Conservation (phyloP, 2,113 vertebrate species). For the Cyanistes caeruleus region DNA sequence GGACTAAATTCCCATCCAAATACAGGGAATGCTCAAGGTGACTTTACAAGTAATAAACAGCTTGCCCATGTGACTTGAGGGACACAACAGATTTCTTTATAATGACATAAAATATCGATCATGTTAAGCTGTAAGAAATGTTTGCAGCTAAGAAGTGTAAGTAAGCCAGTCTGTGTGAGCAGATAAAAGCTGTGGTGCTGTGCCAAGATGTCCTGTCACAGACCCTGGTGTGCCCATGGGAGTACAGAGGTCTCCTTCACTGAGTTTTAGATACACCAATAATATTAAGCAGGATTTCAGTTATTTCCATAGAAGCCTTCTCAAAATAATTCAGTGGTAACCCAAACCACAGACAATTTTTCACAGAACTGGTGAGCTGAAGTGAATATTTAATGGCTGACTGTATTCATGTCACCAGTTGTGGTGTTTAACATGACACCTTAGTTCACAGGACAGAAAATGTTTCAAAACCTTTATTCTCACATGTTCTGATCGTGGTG, state of each 20-base stretch:
- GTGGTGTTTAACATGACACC: background rate
- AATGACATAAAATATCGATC: background rate
- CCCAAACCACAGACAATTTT: background rate
- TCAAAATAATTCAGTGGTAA: background rate
- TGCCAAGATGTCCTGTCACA: fast-evolving
- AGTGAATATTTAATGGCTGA: background rate
- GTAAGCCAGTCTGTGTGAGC: background rate
- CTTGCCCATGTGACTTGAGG: background rate
- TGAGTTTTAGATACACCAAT: background rate
- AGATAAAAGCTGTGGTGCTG: background rate
- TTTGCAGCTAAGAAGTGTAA: background rate
- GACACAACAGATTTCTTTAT: background rate
- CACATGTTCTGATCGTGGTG: background rate
- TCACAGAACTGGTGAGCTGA: background rate
- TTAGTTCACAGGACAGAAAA: background rate
- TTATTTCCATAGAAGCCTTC: background rate
- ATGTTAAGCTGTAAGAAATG: background rate
- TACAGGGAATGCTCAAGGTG: background rate
- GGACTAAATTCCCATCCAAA: background rate
- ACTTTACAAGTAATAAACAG: background rate
- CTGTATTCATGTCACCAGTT: background rate
- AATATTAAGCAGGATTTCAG: background rate
- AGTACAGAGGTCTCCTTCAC: background rate
- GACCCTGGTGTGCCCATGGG: background rate
- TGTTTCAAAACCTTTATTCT: background rate